Base-by-base conservation (phyloP, 2,888 invertebrate species). In the Drosophila differens region DNA sequence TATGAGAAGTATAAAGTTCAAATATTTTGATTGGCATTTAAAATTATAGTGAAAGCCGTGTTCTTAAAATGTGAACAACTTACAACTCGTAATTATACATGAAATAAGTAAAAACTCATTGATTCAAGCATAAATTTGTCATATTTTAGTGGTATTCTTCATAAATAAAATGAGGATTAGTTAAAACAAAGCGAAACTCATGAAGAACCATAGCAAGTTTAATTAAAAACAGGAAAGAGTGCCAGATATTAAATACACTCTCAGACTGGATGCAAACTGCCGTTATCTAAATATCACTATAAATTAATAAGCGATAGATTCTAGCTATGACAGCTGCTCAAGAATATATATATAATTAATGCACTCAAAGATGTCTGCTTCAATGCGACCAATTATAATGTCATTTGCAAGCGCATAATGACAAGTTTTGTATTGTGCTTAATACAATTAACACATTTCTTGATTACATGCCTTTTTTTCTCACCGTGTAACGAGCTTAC, bases 401-500 rank as follows among this genome's bases (percentile, higher is more conserved):
- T 22, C 4, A 16, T 22, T 16, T 7, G 9, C 41, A n/a, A 2
- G n/a, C 41, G 41, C 10, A 14, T n/a, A 41, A 41, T 41, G 41
- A 10, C 10, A 41, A n/a, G n/a, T 44, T 44, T 1, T 44, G 12
- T 14, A 12, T 14, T 44, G 22, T 1, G 12, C 22, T 22, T 44
- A 22, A n/a, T 44, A 44, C 7, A 25, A 47, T 47, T 28, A 28
- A 12, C 51, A 51, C 51, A 19, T 19, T 30, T 30, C 28, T 25
- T 51, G 3, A 30, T 19, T 30, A 30, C 19, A 51, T 30, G 19
- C 10, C 30, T 25, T 47, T 54, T 54, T 55, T 37, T 55, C 19
- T 25, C 14, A 16, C 47, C 12, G 57, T 57, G 57, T 57, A 57
- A 57, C 37, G n/a, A n/a, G 7, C 25, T 35, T 25, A 12, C 55